Base-by-base conservation (phyloP, 2,888 invertebrate genomes). In the Eristalis tenax region DNA sequence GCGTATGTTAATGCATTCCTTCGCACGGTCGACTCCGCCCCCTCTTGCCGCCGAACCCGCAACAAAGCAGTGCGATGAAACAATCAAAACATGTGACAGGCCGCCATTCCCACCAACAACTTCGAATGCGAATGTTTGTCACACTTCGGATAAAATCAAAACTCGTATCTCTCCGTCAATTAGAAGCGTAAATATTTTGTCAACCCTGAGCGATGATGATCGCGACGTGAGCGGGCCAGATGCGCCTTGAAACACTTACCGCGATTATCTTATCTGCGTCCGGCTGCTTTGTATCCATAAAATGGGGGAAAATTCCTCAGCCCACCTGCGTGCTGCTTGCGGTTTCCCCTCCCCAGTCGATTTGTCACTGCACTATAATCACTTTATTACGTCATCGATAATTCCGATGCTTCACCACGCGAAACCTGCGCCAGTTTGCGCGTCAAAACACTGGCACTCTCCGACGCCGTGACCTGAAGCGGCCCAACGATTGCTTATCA, bases 271-370 rank as follows among this genome's bases (percentile, higher is more conserved):
- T 84, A 70, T 80, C 64, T 57, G 57, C 22, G 11, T 73, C 22
- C 74, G 71, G 70, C 28, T 66, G 50, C 50, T n/a, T 15, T 69
- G 74, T 86, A 86, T 86, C 86, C 86, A 86, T 86, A 86, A 86
- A 86, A 86, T 82, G 68, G 66, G 18, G 10, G 61, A 65, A 43
- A 6, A 64, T 76, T 43, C 59, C 15, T 32, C 15, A 38, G 71
- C 40, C 15, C 43, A 32, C 65, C 71, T 73, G 73, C 32, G 57
- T 40, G 22, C 38, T 43, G 40, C n/a, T 70, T 50, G 15, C 1
- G 5, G 43, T 4, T 43, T 3, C 43, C 43, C 43, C 43, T 5
- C 18, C 18, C 8, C 18, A 6, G 10, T 18, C 18, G 74, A 74
- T 74, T 68, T 74, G 56, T 38, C 68, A 80, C 74, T 23, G 35